Evolutionary conservation across 92 coral and sea anemone genomes (phyloP).

Genomic region (Palythoa caribaeorum): DNA sequence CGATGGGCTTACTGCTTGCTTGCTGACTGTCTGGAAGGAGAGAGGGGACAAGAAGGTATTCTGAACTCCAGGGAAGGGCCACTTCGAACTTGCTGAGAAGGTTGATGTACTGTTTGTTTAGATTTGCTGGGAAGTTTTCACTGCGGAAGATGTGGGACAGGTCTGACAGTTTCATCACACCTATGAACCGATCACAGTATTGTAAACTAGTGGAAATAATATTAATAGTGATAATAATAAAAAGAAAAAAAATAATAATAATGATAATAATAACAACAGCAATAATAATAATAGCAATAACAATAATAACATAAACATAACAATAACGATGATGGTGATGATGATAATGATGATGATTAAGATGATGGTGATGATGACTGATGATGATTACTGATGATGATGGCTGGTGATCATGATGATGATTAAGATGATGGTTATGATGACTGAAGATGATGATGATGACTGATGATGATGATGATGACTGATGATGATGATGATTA

Average conservation of each 20-base stretch:
- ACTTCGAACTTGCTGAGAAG: conserved; percentile 97
- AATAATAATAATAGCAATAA: too few species aligned
- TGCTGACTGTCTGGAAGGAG: conserved; percentile 96
- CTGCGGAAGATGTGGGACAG: conserved; percentile 98
- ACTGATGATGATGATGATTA: too few species aligned
- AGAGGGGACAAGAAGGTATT: conserved; percentile 96
- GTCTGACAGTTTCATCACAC: conserved; percentile 95
- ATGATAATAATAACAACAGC: too few species aligned
- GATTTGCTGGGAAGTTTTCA: conserved; percentile 95
- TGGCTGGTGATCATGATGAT: too few species aligned
- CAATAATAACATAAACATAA: background rate
- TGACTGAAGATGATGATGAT: too few species aligned
- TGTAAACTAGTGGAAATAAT: too few species aligned
- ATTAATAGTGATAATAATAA: too few species aligned
- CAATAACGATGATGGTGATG: background rate
- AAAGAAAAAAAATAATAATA: background rate
- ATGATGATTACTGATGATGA: too few species aligned
- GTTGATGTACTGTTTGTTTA: conserved; percentile 92
- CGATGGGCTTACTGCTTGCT: conserved; percentile 81
- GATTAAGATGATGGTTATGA: too few species aligned
- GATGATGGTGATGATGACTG: too few species aligned
- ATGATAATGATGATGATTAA: too few species aligned
- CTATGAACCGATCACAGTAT: conserved; percentile 46
- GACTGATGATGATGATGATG: too few species aligned
- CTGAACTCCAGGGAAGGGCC: conserved; percentile 94